phyloP scores from a whole-genome alignment of 2,797 vertebrate species.

The Coregonus sp. region DNA sequence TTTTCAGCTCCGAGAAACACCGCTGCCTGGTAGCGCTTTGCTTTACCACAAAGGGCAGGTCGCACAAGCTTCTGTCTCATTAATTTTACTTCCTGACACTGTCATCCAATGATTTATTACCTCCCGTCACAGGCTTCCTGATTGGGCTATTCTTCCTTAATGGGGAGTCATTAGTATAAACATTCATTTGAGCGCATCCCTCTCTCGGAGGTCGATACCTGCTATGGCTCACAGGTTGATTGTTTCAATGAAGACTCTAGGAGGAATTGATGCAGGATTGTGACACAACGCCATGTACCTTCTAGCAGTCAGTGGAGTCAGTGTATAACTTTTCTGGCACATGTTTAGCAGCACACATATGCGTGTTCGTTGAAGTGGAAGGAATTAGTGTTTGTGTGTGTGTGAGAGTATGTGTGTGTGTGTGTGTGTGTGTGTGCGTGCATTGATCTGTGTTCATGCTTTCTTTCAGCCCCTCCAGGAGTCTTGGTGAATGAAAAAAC shows the following conservation, averaged over 20 bases:
- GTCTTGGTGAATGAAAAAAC: background rate
- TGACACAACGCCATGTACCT: background rate
- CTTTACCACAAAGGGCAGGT: conserved; percentile 57
- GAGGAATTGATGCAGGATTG: conserved; percentile 3
- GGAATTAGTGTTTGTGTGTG: background rate
- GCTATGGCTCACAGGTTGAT: background rate
- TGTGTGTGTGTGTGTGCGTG: conserved; percentile 13
- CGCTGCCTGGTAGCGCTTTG: conserved; percentile 43
- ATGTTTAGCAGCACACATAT: background rate
- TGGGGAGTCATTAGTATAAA: conserved; percentile 61
- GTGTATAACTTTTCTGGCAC: background rate
- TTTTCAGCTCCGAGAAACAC: conserved; percentile 26
- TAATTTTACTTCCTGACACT: conserved; percentile 64
- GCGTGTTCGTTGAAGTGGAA: background rate
- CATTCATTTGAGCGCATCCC: conserved; percentile 42
- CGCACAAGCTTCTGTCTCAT: conserved; percentile 57
- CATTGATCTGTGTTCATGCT: background rate
- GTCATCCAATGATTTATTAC: conserved; percentile 67
- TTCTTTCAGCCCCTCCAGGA: background rate
- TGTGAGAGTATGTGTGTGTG: conserved; percentile 12
- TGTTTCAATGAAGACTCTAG: background rate
- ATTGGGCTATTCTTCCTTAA: conserved; percentile 60
- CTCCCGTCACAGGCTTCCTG: conserved; percentile 50
- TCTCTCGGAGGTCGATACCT: background rate
- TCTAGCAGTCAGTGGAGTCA: background rate